A percentile compares a stretch with the other conserved stretches of the same genome.
These are phyloP conservation scores for Phrixothrix hirtus DNA, from an alignment of 2,888 invertebrate genomes.

Conservation along the genomic window DNA sequence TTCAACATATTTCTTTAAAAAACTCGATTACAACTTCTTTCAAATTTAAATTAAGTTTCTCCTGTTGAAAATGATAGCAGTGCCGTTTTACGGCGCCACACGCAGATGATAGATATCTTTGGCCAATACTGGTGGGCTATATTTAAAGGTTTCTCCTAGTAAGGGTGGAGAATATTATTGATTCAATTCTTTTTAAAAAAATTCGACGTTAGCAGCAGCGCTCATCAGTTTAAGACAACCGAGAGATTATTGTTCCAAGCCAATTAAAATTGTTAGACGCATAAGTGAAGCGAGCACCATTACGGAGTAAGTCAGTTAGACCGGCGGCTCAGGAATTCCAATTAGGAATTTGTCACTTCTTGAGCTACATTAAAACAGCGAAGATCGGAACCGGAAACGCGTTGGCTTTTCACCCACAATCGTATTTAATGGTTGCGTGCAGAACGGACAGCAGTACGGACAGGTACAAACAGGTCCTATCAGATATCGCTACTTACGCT, in stretches of 20 bases:
- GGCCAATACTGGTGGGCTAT: slow-evolving; percentile 11
- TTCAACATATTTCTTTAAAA: slow-evolving; percentile 31
- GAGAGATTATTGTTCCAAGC: slow-evolving; percentile 42
- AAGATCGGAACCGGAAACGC: slow-evolving; percentile 26
- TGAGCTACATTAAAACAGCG: slow-evolving; percentile 46
- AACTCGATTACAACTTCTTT: slow-evolving; percentile 43
- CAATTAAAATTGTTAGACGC: slow-evolving; percentile 53
- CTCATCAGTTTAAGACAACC: slow-evolving; percentile 27
- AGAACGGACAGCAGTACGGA: slow-evolving; percentile 36
- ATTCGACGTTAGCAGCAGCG: slow-evolving; percentile 10
- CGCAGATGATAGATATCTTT: slow-evolving; percentile 18
- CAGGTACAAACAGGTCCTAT: slow-evolving; percentile 36
- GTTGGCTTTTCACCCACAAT: slow-evolving; percentile 24
- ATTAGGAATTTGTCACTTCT: slow-evolving; percentile 57
- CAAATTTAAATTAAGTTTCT: slow-evolving; percentile 44
- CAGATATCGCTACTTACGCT: slow-evolving; percentile 26
- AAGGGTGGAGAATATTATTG: slow-evolving; percentile 10
- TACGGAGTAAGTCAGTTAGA: slow-evolving; percentile 50
- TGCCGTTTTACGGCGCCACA: slow-evolving; percentile 15
- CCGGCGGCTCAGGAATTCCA: slow-evolving; percentile 54
- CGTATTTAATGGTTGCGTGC: slow-evolving; percentile 37
- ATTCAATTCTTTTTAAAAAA: slow-evolving; percentile 20
- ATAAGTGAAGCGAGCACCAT: slow-evolving; percentile 51
- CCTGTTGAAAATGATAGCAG: slow-evolving; percentile 19
- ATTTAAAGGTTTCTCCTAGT: slow-evolving; percentile 8